Evolutionary conservation across 2,888 invertebrate genomes (phyloP).

Genomic region (Trachelus tabidus): DNA sequence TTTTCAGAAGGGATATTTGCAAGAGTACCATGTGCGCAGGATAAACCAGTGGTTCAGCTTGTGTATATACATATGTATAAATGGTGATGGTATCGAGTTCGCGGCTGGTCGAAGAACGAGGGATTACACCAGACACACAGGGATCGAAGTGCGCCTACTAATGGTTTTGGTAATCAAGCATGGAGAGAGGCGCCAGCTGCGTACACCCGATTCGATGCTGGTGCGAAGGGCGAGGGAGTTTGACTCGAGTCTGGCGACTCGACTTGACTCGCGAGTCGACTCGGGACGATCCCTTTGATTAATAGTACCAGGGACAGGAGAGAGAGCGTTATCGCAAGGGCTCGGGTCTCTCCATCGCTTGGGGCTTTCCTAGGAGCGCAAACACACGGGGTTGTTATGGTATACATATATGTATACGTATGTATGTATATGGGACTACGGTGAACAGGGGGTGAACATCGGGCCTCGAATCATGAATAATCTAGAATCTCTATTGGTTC

Average conservation of each 20-base stretch:
- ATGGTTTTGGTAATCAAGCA: slow-evolving; percentile 5
- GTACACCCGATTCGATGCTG: neutral
- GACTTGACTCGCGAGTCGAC: slow-evolving; percentile 28
- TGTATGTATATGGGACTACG: neutral
- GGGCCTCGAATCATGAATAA: slow-evolving; percentile 50
- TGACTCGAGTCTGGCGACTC: slow-evolving; percentile 1
- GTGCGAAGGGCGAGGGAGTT: neutral
- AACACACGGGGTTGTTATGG: slow-evolving; percentile 33
- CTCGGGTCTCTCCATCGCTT: slow-evolving; percentile 36
- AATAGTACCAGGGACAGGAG: slow-evolving; percentile 40
- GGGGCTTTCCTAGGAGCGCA: slow-evolving; percentile 37
- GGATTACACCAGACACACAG: neutral
- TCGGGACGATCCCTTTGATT: slow-evolving; percentile 45
- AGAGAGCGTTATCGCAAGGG: slow-evolving; percentile 46
- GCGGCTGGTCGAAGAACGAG: slow-evolving; percentile 1
- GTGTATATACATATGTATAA: neutral
- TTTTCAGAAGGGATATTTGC: neutral
- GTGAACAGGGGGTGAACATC: neutral
- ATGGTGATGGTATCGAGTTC: neutral
- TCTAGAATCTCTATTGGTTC: slow-evolving; percentile 41
- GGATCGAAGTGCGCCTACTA: neutral
- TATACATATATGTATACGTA: neutral
- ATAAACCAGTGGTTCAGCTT: neutral
- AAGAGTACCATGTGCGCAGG: slow-evolving; percentile 1
- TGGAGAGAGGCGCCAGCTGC: slow-evolving; percentile 1